Evolutionary conservation across 2,797 vertebrate genomes (phyloP), one percentile per base, ranked within the genome.

Genomic region (Botia kubotai): DNA sequence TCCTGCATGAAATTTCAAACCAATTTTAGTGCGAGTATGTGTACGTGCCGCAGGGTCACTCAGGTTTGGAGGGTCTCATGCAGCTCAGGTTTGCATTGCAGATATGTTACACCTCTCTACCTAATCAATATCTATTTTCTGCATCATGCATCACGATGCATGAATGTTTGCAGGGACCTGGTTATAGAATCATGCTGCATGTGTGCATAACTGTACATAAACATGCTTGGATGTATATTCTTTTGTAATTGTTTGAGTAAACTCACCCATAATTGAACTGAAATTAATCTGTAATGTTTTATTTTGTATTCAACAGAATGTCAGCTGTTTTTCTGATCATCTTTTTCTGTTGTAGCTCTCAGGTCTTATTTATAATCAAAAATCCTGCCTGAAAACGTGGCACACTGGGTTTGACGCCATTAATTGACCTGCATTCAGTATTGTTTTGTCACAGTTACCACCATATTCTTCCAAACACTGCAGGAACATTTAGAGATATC

Each of bases 1-100:
- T 76, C 75, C 52, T 68, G 75, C 63, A 68, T 77, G 55, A 46
- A 33, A 68, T 77, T 63, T 77, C 50, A 43, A 77, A 77, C 43
- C 55, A 79, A 71, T 71, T 62, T 43, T 63, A 13, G 13, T 17
- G 26, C 13, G 68, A 79, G 63, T 71, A 63, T 29, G 21, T 39
- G 58, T 33, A 39, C 21, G 8, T 66, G 3, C 1, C 23, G 12
- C 13, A 29, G 46, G 46, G 26, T 66, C 48, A 36, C 10, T 65
- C 23, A 75, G 62, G 29, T 29, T 67, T 16, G 13, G 13, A 21
- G 23, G 36, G 36, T 39, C 36, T 33, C 11, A 19, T 74, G 43
- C 26, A 36, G 73, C 26, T 48, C 6, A 63, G 23, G 16, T 11
- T 3, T 63, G 33, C 48, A 16, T 58, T 66, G 62, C 26, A 36